These are phyloP conservation scores for Patiria pectinifera DNA, from an alignment of 53 echinoderm and acorn worm genomes.

Conservation along the genomic window DNA sequence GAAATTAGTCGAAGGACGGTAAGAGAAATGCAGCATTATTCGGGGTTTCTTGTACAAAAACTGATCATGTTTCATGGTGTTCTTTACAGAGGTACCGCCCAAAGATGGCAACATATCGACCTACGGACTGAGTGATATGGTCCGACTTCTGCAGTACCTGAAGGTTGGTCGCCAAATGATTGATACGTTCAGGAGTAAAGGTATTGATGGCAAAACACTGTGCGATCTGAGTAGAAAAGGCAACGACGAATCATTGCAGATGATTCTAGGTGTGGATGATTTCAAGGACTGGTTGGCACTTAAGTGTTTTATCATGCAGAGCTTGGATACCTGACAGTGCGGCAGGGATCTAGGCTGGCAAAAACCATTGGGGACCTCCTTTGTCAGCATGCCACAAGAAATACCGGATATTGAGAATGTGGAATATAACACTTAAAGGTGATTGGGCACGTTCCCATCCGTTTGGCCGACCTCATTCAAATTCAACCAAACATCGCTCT, in stretches of 20 bases:
- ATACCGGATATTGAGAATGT: too few species aligned
- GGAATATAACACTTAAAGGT: too few species aligned
- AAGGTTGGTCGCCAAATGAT: background rate
- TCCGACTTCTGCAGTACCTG: background rate
- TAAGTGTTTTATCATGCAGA: background rate
- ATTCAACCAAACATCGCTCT: too few species aligned
- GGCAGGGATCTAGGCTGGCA: too few species aligned
- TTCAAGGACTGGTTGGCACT: slow-evolving; percentile 29
- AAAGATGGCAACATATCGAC: slow-evolving; percentile 31
- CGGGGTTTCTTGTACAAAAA: background rate
- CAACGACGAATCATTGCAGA: background rate
- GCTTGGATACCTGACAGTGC: background rate
- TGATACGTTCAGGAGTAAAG: background rate
- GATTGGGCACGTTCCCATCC: too few species aligned
- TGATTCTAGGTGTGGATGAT: background rate
- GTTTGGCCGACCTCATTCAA: too few species aligned
- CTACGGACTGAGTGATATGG: background rate
- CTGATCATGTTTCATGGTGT: background rate
- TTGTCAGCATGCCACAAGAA: too few species aligned
- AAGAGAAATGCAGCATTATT: too few species aligned
- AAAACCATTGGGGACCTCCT: too few species aligned
- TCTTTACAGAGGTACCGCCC: slow-evolving; percentile 8
- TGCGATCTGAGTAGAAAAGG: background rate
- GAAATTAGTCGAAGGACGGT: too few species aligned
- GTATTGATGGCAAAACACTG: slow-evolving; percentile 1